Conservation (phyloP, 2,888 invertebrate genomes). For the Cheilosia urbana region DNA sequence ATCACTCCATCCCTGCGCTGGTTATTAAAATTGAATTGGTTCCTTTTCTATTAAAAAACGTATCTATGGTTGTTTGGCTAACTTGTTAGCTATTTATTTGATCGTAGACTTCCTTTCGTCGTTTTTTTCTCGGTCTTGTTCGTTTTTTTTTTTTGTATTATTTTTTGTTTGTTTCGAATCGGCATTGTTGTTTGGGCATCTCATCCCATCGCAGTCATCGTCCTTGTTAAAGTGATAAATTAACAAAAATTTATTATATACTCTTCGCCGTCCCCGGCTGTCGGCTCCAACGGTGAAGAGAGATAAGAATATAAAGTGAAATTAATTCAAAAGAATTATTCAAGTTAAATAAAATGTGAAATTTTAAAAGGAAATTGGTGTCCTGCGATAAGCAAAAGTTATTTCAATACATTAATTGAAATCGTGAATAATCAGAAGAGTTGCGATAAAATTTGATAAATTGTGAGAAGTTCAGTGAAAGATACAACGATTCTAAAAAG, state of each 20-base stretch:
- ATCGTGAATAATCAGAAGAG: constrained; percentile 32
- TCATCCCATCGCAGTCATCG: constrained; percentile 62
- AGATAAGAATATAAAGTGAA: constrained; percentile 53
- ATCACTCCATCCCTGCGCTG: constrained; percentile 40
- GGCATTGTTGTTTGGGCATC: constrained; percentile 28
- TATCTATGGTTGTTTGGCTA: constrained; percentile 28
- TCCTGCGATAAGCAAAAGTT: constrained; percentile 63
- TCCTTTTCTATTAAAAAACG: constrained; percentile 38
- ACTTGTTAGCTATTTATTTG: constrained; percentile 14
- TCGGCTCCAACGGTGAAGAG: constrained; percentile 1
- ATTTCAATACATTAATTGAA: neutral
- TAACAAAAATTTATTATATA: constrained; percentile 60
- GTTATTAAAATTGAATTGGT: constrained; percentile 64
- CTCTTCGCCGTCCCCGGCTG: neutral
- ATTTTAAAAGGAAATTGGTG: constrained; percentile 70
- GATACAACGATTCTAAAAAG: constrained; percentile 9
- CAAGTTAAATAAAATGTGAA: constrained; percentile 54
- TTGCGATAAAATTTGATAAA: neutral
- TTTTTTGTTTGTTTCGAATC: neutral
- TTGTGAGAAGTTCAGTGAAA: constrained; percentile 26
- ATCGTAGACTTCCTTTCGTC: constrained; percentile 1
- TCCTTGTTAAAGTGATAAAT: constrained; percentile 69
- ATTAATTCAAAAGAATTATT: constrained; percentile 50
- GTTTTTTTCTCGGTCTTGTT: constrained; percentile 1
- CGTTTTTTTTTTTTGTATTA: neutral